These are phyloP conservation scores for Mellilla xanthometata DNA, from an alignment of 2,888 invertebrate genomes.

Conservation along the genomic window DNA sequence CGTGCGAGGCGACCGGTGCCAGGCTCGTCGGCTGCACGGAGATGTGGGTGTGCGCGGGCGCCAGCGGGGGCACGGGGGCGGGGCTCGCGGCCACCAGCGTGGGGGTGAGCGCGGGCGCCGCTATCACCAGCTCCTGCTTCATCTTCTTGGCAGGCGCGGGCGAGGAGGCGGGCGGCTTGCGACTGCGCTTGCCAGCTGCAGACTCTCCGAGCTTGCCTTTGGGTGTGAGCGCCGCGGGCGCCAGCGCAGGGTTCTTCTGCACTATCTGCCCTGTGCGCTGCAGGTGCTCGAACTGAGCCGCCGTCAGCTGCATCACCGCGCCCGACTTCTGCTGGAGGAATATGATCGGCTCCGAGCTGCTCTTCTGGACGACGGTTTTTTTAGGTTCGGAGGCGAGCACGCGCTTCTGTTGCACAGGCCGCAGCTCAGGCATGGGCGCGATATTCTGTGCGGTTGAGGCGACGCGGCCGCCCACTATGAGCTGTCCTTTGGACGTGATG, in stretches of 20 bases:
- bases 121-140: constrained; percentile 27
- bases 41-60: not conserved
- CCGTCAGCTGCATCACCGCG: constrained; percentile 71
- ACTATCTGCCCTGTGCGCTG: constrained; percentile 75
- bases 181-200: constrained; percentile 49
- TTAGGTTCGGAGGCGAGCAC: constrained; percentile 61
- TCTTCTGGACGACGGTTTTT: constrained; percentile 62
- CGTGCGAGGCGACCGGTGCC: constrained; percentile 42
- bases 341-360: constrained; percentile 64
- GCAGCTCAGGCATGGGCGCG: constrained; percentile 70
- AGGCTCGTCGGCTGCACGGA: constrained; percentile 22
- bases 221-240: not conserved
- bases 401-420: constrained; percentile 59
- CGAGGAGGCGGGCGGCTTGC: constrained; percentile 49
- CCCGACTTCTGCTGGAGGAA: constrained; percentile 76
- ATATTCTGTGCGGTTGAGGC: constrained; percentile 71
- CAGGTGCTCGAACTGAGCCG: constrained; percentile 77
- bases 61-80: constrained; percentile 33
- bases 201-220: constrained; percentile 40
- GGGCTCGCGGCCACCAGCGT: constrained; percentile 43
- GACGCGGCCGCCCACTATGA: constrained; percentile 75
- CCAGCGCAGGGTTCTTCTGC: constrained; percentile 51
- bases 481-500: constrained; percentile 81
- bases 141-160: constrained; percentile 21
- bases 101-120: constrained; percentile 42